A percentile compares a stretch with the other conserved stretches of the same genome.
phyloP scores from a whole-genome alignment of 2,113 vertebrate species.

The Bungarus multicinctus region DNA sequence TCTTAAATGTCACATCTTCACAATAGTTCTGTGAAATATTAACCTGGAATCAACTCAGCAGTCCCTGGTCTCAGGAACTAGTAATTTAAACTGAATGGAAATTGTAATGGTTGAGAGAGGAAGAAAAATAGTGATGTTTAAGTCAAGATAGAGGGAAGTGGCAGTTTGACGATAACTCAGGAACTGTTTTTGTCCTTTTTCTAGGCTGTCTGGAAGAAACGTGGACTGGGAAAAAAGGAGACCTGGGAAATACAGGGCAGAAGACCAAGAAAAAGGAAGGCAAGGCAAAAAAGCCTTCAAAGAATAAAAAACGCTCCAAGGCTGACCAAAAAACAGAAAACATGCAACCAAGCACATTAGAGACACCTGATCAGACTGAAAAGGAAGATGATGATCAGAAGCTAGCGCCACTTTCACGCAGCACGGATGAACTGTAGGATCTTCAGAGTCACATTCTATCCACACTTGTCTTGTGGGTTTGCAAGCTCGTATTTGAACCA shows the following conservation, averaged over 20 bases:
- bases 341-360: background rate
- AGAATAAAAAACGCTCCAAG: constrained; percentile 63
- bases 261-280: constrained; percentile 78
- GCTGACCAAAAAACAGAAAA: constrained; percentile 13
- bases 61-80: background rate
- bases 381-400: constrained; percentile 59
- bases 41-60: background rate
- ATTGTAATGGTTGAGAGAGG: background rate
- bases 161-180: background rate
- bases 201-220: constrained; percentile 71
- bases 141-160: background rate
- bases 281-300: constrained; percentile 68
- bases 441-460: fast-evolving
- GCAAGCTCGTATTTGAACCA: background rate
- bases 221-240: constrained; percentile 84
- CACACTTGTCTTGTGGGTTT: background rate
- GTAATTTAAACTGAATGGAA: background rate
- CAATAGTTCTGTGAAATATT: background rate
- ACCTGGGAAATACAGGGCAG: constrained; percentile 66
- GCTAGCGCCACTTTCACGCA: constrained; percentile 63
- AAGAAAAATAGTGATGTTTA: background rate
- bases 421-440: constrained; percentile 67
- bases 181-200: background rate
- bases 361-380: background rate
- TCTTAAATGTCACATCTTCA: background rate